Conservation (phyloP, 2,888 invertebrate species). For the Leuctra nigra region DNA sequence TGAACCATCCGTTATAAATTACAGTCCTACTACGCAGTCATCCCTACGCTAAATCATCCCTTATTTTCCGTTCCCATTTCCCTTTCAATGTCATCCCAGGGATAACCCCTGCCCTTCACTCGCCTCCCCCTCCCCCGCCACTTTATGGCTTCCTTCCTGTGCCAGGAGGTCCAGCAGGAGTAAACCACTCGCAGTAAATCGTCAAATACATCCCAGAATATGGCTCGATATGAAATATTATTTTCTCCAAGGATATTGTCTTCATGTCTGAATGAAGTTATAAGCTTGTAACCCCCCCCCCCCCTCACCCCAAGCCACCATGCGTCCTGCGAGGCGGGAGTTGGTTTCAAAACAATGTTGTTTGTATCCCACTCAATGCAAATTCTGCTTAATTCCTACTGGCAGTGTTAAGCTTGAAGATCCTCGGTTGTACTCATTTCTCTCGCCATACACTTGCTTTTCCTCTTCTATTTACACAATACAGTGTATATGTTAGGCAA, state of each 20-base stretch:
- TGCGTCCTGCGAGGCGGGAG: neutral
- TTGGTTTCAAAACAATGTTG: conserved; percentile 17
- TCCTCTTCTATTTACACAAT: too few species aligned
- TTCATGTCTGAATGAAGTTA: neutral
- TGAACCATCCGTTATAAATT: too few species aligned
- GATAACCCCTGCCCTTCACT: conserved; percentile 13
- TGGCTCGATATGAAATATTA: neutral
- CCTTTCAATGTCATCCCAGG: conserved; percentile 19
- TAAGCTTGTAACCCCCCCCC: neutral
- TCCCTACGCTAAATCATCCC: too few species aligned
- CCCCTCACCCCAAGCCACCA: neutral
- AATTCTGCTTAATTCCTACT: conserved; percentile 23
- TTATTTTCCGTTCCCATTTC: neutral
- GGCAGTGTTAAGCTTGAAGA: too few species aligned
- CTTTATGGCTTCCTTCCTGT: conserved; percentile 18
- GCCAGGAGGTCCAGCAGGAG: neutral
- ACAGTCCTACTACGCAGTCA: too few species aligned
- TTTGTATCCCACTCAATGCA: conserved; percentile 23
- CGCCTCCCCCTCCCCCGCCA: conserved; percentile 18
- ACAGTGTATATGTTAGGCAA: too few species aligned
- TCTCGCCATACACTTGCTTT: too few species aligned
- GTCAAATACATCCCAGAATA: conserved; percentile 5
- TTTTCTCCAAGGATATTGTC: too few species aligned
- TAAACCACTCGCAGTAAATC: conserved; percentile 5
- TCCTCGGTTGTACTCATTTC: too few species aligned